Percentiles rank a stretch among this genome's conserved stretches.
Evolutionary conservation across 2,113 vertebrate genomes (phyloP).

Genomic region (Salvelinus sp.): DNA sequence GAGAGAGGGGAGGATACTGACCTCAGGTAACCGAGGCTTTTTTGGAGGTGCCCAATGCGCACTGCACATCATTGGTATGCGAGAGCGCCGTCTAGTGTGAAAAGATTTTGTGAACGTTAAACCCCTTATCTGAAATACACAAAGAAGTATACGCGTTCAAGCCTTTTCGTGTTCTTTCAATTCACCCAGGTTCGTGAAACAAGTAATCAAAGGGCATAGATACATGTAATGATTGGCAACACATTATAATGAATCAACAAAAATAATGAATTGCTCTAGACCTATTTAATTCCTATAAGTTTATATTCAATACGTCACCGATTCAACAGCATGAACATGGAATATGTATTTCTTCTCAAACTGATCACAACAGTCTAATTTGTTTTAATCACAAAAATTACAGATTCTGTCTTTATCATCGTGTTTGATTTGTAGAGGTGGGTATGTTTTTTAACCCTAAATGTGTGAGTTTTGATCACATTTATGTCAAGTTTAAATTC

Average conservation of each 20-base stretch:
- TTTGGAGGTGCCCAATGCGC: background rate
- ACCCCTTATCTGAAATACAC: background rate
- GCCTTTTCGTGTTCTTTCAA: background rate
- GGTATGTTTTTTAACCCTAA: background rate
- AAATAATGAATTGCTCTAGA: background rate
- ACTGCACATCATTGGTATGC: conserved; percentile 6
- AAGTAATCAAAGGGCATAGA: background rate
- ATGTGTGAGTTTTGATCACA: background rate
- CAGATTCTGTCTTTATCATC: too few relatives aligned
- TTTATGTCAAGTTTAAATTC: background rate
- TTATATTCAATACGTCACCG: background rate
- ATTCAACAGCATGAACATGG: background rate
- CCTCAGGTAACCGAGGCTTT: conserved; percentile 2
- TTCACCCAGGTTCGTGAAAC: background rate
- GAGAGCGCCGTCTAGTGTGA: conserved; percentile 47
- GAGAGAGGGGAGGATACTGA: background rate
- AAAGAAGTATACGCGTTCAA: background rate
- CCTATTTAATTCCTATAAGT: background rate
- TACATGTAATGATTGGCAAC: background rate
- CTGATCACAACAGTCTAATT: too few relatives aligned
- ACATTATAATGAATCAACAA: background rate
- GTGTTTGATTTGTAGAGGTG: too few relatives aligned
- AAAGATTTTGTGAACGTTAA: background rate
- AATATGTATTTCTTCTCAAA: background rate
- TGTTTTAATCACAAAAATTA: too few relatives aligned